phyloP scores from a whole-genome alignment of 2,888 invertebrate species.

The Andrena chrysosceles region DNA sequence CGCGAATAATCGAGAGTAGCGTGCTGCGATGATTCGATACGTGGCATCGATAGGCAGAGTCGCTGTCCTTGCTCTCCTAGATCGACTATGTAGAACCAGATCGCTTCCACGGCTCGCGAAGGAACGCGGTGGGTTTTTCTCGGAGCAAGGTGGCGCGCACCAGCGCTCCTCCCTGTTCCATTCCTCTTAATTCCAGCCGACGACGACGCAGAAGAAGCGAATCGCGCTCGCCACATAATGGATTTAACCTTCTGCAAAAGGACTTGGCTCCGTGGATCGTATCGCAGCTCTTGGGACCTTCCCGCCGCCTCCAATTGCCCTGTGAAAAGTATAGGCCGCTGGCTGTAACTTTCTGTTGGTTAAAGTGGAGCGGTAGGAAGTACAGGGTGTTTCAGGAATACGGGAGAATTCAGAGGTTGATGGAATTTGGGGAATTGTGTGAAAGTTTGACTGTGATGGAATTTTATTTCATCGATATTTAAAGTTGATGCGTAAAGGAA shows the following conservation, averaged over 20 bases:
- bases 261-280: not conserved
- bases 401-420: not conserved
- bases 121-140: conserved; percentile 63
- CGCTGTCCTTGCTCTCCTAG: conserved; percentile 70
- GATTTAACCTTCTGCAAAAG: conserved; percentile 30
- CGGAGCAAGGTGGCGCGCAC: conserved; percentile 42
- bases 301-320: not conserved
- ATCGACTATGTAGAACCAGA: conserved; percentile 54
- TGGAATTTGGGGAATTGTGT: no score
- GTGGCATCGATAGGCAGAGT: conserved; percentile 55
- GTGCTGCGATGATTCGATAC: conserved; percentile 15
- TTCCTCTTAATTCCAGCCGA: conserved; percentile 19
- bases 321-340: not conserved
- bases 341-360: not conserved
- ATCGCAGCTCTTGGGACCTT: conserved; percentile 1
- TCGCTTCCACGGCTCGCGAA: conserved; percentile 57
- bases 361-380: not conserved
- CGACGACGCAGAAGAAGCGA: conserved; percentile 32
- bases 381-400: not conserved
- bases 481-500: not conserved
- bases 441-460: no score
- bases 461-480: no score
- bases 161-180: conserved; percentile 34
- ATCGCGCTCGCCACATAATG: conserved; percentile 1
- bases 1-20: conserved; percentile 1